Conservation (phyloP, 2,113 vertebrate species). For the Sorex fumeus region DNA sequence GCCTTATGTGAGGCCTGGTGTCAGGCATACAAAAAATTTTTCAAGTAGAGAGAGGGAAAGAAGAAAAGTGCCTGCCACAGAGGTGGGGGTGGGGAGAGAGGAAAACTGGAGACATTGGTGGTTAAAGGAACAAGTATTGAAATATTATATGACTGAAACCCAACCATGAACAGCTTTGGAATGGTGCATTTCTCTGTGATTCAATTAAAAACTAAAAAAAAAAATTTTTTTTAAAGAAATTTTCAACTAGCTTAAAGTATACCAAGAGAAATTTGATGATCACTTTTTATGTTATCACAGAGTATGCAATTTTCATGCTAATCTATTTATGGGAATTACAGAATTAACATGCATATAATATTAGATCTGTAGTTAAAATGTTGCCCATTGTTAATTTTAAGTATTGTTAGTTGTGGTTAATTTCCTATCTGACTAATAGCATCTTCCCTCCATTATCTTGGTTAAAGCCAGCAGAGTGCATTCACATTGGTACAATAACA, state of each 20-base stretch:
- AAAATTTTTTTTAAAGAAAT: neutral
- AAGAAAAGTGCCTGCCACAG: too few relatives aligned
- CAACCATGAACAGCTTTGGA: too few relatives aligned
- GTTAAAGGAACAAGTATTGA: too few relatives aligned
- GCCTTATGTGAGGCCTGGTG: neutral
- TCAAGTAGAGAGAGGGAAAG: neutral
- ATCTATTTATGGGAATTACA: constrained; percentile 53
- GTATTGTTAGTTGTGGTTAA: neutral
- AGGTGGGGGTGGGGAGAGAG: too few relatives aligned
- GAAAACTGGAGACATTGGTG: too few relatives aligned
- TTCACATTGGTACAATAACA: neutral
- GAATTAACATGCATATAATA: constrained; percentile 44
- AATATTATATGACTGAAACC: too few relatives aligned
- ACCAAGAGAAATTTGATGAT: constrained; percentile 1
- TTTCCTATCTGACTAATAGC: constrained; percentile 3
- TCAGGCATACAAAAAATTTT: neutral
- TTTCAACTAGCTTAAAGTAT: constrained; percentile 38
- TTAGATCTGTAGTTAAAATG: neutral
- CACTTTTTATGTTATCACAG: neutral
- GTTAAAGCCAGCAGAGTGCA: neutral
- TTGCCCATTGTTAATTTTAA: constrained; percentile 32
- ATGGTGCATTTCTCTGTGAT: too few relatives aligned
- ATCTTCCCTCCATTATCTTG: neutral
- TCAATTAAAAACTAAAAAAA: too few relatives aligned
- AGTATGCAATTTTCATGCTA: neutral